A percentile compares a stretch with the other conserved stretches of the same genome.
Conservation (phyloP, 1,140 invertebrate genomes). For the Drosophila miranda region DNA sequence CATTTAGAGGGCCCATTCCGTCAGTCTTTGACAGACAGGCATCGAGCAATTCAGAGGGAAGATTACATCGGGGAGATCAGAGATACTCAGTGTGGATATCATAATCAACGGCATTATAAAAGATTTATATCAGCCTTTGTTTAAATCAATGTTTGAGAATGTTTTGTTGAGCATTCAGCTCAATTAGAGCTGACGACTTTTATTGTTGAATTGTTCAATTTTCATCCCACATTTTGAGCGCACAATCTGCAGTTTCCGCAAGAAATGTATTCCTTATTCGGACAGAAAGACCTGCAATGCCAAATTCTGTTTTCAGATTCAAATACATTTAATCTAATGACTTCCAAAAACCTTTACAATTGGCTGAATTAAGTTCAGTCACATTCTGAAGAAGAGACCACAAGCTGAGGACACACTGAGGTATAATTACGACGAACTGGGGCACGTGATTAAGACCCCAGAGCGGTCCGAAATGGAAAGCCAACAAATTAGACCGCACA, state of each 20-base stretch:
- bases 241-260: no score
- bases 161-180: constrained; percentile 5
- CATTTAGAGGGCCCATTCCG: constrained; percentile 45
- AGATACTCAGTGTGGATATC: neutral
- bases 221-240: no score
- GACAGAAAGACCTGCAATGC: no score
- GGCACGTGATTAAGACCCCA: constrained; percentile 74
- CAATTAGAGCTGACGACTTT: neutral
- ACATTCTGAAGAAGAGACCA: constrained; percentile 57
- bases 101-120: constrained; percentile 7
- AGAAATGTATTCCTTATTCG: no score
- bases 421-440: constrained; percentile 69
- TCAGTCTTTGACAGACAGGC: constrained; percentile 2
- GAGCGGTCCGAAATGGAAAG: constrained; percentile 2
- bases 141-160: constrained; percentile 5
- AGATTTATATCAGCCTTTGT: neutral
- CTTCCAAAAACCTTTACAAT: constrained; percentile 17
- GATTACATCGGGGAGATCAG: constrained; percentile 15
- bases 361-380: constrained; percentile 69
- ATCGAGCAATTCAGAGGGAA: no score
- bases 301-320: no score
- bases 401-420: constrained; percentile 68
- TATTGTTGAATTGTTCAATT: no score
- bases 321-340: constrained; percentile 1
- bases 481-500: constrained; percentile 47